These are phyloP conservation scores for Parapristionchus giblindavisi DNA, from an alignment of 2,888 invertebrate species.

Conservation along the genomic window DNA sequence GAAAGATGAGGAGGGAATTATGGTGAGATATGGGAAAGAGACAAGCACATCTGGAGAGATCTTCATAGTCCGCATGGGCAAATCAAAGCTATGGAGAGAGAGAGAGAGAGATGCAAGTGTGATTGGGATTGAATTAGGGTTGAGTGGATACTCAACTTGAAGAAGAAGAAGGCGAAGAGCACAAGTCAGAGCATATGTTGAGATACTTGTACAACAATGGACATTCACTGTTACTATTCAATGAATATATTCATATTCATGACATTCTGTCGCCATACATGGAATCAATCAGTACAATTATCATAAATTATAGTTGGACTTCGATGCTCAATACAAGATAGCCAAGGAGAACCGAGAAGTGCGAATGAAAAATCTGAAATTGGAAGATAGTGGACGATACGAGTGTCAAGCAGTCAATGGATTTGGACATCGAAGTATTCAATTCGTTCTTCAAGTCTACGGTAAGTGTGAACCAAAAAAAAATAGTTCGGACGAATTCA, in stretches of 20 bases:
- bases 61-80: too few relatives aligned
- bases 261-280: background rate
- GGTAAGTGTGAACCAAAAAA: slow-evolving; percentile 41
- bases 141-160: slow-evolving; percentile 30
- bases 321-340: slow-evolving; percentile 58
- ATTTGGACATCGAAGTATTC: slow-evolving; percentile 62
- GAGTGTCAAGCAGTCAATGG: slow-evolving; percentile 67
- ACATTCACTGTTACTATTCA: background rate
- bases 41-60: slow-evolving; percentile 39
- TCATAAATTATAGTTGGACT: slow-evolving; percentile 27
- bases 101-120: too few relatives aligned
- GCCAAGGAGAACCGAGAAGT: slow-evolving; percentile 59
- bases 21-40: too few relatives aligned
- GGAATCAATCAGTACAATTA: background rate
- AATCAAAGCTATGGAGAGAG: too few relatives aligned
- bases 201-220: background rate
- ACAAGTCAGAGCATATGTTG: slow-evolving; percentile 30
- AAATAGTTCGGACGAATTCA: background rate
- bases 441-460: slow-evolving; percentile 63
- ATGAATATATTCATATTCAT: background rate
- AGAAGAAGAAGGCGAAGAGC: background rate
- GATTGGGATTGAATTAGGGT: slow-evolving; percentile 38
- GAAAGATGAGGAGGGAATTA: too few relatives aligned
- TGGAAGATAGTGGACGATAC: slow-evolving; percentile 63
- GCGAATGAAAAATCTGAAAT: slow-evolving; percentile 58